Evolutionary conservation across 2,888 invertebrate genomes (phyloP).

Genomic region (Selenia dentaria): DNA sequence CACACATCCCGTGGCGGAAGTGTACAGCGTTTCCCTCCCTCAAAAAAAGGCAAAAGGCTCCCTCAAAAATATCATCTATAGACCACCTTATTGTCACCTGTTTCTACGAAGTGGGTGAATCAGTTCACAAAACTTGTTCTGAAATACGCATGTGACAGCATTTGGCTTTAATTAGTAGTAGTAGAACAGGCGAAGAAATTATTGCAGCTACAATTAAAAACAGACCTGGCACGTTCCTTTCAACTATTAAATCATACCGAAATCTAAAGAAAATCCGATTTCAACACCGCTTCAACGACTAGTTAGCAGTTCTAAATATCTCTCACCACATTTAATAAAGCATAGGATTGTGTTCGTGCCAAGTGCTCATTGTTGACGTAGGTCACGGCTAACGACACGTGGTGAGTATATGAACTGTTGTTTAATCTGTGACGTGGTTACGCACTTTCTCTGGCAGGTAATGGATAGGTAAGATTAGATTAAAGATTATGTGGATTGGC

Average conservation of each 20-base stretch:
- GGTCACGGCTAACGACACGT: constrained; percentile 49
- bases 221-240: neutral
- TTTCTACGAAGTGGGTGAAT: too few species aligned
- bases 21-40: too few species aligned
- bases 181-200: too few species aligned
- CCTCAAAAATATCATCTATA: too few species aligned
- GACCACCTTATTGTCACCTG: too few species aligned
- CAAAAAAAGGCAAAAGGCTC: too few species aligned
- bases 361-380: constrained; percentile 61
- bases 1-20: too few species aligned
- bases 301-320: constrained; percentile 51
- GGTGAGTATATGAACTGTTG: neutral
- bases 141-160: too few species aligned
- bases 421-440: neutral
- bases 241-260: constrained; percentile 2
- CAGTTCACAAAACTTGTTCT: too few species aligned
- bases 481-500: constrained; percentile 9
- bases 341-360: constrained; percentile 53
- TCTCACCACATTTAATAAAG: constrained; percentile 45
- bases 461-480: constrained; percentile 4
- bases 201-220: neutral
- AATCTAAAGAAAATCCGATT: constrained; percentile 19
- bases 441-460: constrained; percentile 5
- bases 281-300: constrained; percentile 17
- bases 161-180: too few species aligned